Evolutionary conservation across 2,888 invertebrate species (phyloP).

Genomic region (Cheilosia pagana): DNA sequence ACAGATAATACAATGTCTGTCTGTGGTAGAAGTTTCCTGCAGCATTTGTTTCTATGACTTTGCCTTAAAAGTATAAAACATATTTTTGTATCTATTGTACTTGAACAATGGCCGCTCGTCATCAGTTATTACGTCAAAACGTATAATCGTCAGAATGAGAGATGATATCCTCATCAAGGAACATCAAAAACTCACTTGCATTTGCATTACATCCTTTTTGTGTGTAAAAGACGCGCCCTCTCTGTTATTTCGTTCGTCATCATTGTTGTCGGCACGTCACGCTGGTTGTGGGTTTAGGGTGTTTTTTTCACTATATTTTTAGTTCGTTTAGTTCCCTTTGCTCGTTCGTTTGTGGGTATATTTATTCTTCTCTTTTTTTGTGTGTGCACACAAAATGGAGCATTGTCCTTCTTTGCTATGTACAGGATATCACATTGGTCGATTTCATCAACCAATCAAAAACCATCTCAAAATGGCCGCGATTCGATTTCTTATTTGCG

Average conservation of each 20-base stretch:
- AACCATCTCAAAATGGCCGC: slow-evolving; percentile 83
- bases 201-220: slow-evolving; percentile 30
- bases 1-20: slow-evolving; percentile 14
- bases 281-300: slow-evolving; percentile 28
- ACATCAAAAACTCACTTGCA: slow-evolving; percentile 60
- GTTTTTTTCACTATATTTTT: slow-evolving; percentile 26
- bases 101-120: slow-evolving; percentile 68
- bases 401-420: slow-evolving; percentile 80
- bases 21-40: slow-evolving; percentile 39
- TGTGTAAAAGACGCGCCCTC: slow-evolving; percentile 66
- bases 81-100: slow-evolving; percentile 70
- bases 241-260: slow-evolving; percentile 48
- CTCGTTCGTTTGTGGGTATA: slow-evolving; percentile 61
- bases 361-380: slow-evolving; percentile 66
- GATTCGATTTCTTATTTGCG: slow-evolving; percentile 76
- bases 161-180: slow-evolving; percentile 63
- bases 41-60: slow-evolving; percentile 66
- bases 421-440: slow-evolving; percentile 83
- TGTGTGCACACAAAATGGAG: slow-evolving; percentile 80
- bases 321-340: slow-evolving; percentile 58
- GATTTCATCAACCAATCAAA: slow-evolving; percentile 84
- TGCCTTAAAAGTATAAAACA: slow-evolving; percentile 43
- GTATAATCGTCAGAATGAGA: slow-evolving; percentile 49
- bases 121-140: slow-evolving; percentile 67
- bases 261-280: slow-evolving; percentile 51